Percentiles rank a stretch among this genome's conserved stretches.
phyloP scores from a whole-genome alignment of 2,888 invertebrate genomes.

The Epistrophella euchroma region DNA sequence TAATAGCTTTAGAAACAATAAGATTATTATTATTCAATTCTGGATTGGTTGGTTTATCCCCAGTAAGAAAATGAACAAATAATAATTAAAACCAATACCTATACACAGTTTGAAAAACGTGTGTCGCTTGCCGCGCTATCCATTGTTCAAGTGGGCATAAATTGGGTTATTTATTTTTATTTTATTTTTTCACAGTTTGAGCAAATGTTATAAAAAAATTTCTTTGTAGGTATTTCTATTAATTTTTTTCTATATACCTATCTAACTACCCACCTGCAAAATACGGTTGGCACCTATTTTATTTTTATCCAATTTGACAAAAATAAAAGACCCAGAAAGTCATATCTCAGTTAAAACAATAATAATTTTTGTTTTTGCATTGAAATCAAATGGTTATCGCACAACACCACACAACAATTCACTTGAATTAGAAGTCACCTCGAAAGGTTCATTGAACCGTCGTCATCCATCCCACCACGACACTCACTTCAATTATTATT shows the following conservation, averaged over 20 bases:
- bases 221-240: constrained; percentile 6
- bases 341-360: constrained; percentile 22
- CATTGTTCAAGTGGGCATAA: constrained; percentile 37
- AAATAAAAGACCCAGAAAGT: constrained; percentile 13
- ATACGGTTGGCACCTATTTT: not conserved
- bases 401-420: constrained; percentile 58
- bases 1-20: constrained; percentile 20
- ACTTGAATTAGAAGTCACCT: constrained; percentile 67
- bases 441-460: constrained; percentile 70
- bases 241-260: no score
- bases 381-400: constrained; percentile 59
- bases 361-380: constrained; percentile 12
- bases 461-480: constrained; percentile 32
- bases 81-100: constrained; percentile 13
- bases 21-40: constrained; percentile 27
- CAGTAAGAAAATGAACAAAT: constrained; percentile 4
- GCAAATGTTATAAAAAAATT: constrained; percentile 11
- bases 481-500: constrained; percentile 73
- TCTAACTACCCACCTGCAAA: constrained; percentile 14
- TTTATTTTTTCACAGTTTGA: constrained; percentile 25
- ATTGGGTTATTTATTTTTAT: constrained; percentile 8
- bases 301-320: not conserved
- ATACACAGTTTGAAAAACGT: constrained; percentile 1
- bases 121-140: not conserved
- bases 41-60: not conserved